These are phyloP conservation scores for Drosophila tripunctata DNA, from an alignment of 2,888 invertebrate genomes.

Conservation along the genomic window DNA sequence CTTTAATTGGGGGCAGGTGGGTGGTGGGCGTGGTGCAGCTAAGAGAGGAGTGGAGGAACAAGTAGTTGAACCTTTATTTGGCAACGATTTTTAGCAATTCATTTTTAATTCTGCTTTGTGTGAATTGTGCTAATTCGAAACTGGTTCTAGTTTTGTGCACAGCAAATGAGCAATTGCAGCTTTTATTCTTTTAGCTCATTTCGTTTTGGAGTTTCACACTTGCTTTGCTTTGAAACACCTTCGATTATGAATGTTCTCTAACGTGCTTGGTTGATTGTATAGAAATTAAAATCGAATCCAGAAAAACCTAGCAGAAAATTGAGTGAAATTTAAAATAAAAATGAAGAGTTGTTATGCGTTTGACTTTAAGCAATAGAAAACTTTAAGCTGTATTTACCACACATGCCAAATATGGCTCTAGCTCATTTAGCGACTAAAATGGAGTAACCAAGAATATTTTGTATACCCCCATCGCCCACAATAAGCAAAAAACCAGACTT, in stretches of 20 bases:
- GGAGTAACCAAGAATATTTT: no score
- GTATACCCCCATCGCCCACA: no score
- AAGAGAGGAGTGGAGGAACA: slow-evolving; percentile 1
- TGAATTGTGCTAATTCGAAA: slow-evolving; percentile 43
- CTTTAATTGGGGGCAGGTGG: slow-evolving; percentile 18
- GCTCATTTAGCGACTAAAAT: no score
- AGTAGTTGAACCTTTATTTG: slow-evolving; percentile 38
- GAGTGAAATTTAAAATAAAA: no score
- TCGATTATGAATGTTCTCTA: not conserved
- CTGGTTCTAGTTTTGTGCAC: not conserved
- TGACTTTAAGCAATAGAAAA: no score
- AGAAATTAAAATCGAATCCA: no score
- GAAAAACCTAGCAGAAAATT: no score
- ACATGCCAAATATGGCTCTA: no score
- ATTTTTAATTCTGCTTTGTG: slow-evolving; percentile 57
- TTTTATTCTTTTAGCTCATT: not conserved
- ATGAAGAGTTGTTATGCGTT: no score
- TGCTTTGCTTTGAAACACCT: not conserved
- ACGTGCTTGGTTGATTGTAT: no score
- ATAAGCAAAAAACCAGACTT: no score
- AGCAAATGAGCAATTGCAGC: not conserved
- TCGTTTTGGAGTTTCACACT: not conserved
- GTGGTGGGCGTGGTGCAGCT: not conserved
- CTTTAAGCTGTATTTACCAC: no score
- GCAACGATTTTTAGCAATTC: slow-evolving; percentile 60